These are phyloP conservation scores for Trididemnum nubilum DNA, from an alignment of 23 tunicate genomes.

Conservation along the genomic window DNA sequence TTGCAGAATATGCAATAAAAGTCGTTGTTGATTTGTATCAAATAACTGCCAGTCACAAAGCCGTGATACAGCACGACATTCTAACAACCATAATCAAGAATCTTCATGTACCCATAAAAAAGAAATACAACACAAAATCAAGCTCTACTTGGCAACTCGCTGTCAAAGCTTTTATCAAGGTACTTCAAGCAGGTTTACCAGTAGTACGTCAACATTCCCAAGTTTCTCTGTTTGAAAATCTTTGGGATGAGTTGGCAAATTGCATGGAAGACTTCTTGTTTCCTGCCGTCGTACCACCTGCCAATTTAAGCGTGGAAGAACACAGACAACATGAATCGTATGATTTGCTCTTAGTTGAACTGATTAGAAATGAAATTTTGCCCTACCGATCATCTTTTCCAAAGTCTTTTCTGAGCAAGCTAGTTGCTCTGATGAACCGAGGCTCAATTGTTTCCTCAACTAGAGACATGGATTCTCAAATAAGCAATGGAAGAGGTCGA, in stretches of 20 bases:
- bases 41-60: constrained; percentile 92
- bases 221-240: constrained; percentile 50
- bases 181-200: constrained; percentile 83
- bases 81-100: constrained; percentile 56
- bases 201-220: constrained; percentile 93
- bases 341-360: constrained; percentile 66
- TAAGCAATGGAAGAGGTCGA: constrained; percentile 39
- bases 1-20: constrained; percentile 85
- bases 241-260: constrained; percentile 82
- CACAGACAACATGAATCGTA: constrained; percentile 57
- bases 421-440: constrained; percentile 68
- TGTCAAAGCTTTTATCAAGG: constrained; percentile 70
- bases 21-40: constrained; percentile 76
- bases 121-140: constrained; percentile 30
- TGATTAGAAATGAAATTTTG: constrained; percentile 70
- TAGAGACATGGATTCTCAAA: constrained; percentile 46
- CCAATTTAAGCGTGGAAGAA: constrained; percentile 62
- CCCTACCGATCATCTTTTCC: constrained; percentile 82
- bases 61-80: constrained; percentile 72
- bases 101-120: constrained; percentile 50
- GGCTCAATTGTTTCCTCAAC: constrained; percentile 58
- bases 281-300: constrained; percentile 47
- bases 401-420: constrained; percentile 47
- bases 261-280: constrained; percentile 89
- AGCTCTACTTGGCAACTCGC: constrained; percentile 83